phyloP scores from a whole-genome alignment of 2,113 vertebrate genomes.

The Pygoscelis antarcticus region DNA sequence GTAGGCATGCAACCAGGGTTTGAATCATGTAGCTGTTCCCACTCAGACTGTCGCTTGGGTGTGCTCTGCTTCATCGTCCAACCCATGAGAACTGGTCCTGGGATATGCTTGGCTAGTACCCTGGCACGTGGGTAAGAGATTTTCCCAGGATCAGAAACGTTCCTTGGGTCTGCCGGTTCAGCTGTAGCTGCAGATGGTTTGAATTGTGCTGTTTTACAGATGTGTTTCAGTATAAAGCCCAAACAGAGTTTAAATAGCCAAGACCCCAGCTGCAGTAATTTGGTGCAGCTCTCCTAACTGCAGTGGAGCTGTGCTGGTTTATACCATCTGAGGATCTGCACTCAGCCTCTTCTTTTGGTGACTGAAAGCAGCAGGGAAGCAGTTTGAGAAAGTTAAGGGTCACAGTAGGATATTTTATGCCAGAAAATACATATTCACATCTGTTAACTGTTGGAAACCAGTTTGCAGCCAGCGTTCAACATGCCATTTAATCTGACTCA shows the following conservation, averaged over 20 bases:
- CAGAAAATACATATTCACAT: constrained; percentile 23
- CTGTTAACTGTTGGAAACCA: constrained; percentile 40
- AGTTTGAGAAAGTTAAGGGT: constrained; percentile 10
- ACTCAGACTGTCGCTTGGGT: neutral
- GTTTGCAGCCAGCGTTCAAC: neutral
- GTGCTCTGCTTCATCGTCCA: neutral
- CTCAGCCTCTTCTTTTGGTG: neutral
- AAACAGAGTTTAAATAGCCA: neutral
- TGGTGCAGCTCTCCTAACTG: neutral
- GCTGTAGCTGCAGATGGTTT: neutral
- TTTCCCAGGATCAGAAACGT: neutral
- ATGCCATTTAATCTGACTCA: constrained; percentile 31
- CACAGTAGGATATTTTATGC: neutral
- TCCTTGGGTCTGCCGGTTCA: neutral
- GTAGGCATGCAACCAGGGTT: neutral
- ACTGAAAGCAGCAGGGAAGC: neutral
- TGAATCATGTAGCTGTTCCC: neutral
- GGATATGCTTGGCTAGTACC: neutral
- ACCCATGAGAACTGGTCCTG: neutral
- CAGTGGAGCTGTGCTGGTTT: neutral
- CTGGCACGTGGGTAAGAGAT: neutral
- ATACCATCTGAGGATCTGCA: neutral
- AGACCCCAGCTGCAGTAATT: neutral
- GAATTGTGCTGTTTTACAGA: neutral
- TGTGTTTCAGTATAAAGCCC: neutral